These are phyloP conservation scores for Thymelicus acteon DNA, from an alignment of 2,888 invertebrate species.

Conservation along the genomic window DNA sequence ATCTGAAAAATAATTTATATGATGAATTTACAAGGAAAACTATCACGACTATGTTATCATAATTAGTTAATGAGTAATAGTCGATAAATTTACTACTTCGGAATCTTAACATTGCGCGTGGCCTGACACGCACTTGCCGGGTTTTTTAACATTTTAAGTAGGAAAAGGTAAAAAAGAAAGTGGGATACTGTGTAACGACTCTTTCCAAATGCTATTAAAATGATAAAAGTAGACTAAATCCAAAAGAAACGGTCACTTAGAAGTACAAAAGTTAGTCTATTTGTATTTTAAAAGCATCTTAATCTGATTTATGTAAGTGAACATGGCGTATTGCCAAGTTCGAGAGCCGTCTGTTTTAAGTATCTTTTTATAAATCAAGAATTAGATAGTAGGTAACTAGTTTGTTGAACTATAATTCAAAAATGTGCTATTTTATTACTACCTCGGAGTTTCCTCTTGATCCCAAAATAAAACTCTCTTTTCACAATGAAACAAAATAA, in stretches of 20 bases:
- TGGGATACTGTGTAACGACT: neutral
- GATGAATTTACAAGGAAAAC: no score
- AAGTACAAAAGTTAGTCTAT: conserved; percentile 21
- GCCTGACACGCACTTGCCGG: neutral
- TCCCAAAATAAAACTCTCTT: no score
- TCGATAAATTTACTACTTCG: no score
- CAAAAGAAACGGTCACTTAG: conserved; percentile 10
- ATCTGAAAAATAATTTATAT: no score
- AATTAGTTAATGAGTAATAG: no score
- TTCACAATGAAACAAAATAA: no score
- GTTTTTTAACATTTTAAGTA: neutral
- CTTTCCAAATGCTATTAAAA: conserved; percentile 12
- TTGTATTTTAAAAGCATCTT: conserved; percentile 22
- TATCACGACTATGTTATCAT: no score
- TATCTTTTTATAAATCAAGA: conserved; percentile 6
- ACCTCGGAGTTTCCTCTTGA: no score
- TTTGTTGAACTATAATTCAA: neutral
- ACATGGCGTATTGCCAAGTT: conserved; percentile 16
- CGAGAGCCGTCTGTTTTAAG: neutral
- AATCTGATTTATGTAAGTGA: conserved; percentile 19
- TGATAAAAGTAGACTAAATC: conserved; percentile 15
- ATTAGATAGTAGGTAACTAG: neutral
- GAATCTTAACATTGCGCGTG: no score
- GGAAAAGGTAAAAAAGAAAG: neutral
- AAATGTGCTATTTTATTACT: no score